phyloP scores from a whole-genome alignment of 2,113 vertebrate genomes.

The Pluvianellus socialis region DNA sequence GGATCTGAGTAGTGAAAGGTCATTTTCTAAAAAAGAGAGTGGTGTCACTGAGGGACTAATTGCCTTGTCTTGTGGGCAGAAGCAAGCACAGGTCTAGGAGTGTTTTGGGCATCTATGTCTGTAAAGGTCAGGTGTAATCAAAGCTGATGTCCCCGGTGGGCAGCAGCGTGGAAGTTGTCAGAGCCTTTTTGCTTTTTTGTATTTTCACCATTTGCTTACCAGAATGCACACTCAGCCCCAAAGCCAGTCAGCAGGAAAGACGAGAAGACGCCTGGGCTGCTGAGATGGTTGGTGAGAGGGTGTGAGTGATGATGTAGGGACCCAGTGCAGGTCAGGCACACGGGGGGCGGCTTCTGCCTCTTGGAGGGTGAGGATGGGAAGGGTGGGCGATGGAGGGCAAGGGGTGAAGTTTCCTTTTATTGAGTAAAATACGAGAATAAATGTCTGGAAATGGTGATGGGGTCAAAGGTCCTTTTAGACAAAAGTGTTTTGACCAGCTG shows the following conservation, averaged over 20 bases:
- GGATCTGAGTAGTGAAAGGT: not conserved
- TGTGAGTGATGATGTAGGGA: not conserved
- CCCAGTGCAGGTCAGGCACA: too few relatives aligned
- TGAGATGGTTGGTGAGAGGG: not conserved
- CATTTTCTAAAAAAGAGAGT: not conserved
- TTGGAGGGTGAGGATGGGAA: not conserved
- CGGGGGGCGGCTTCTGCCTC: not conserved
- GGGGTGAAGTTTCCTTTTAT: not conserved
- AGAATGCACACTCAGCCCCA: not conserved
- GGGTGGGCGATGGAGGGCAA: not conserved
- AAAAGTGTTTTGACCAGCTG: not conserved
- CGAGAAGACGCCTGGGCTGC: not conserved
- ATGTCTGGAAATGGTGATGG: not conserved
- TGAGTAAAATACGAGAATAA: not conserved
- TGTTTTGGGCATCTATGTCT: not conserved
- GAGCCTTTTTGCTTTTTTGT: not conserved
- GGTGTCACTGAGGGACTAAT: not conserved
- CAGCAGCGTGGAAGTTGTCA: not conserved
- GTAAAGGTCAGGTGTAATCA: not conserved
- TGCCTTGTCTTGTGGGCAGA: not conserved
- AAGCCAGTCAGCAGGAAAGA: not conserved
- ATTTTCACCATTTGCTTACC: not conserved
- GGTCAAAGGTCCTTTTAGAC: not conserved
- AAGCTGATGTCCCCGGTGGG: not conserved
- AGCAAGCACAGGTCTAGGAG: not conserved